Conservation (phyloP, 2,797 vertebrate species). For the Malacoraja senta region DNA sequence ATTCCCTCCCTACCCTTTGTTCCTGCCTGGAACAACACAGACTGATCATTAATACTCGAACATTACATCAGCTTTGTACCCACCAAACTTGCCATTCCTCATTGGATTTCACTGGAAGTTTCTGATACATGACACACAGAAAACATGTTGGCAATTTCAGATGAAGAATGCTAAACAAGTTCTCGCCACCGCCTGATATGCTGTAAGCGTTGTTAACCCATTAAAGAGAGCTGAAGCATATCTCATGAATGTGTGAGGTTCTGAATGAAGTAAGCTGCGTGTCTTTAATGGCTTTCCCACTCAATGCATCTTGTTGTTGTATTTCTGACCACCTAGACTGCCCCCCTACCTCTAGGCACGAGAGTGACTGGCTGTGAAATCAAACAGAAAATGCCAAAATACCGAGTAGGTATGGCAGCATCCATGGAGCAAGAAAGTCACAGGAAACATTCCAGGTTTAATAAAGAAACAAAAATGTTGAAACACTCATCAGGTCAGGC, state of each 20-base stretch:
- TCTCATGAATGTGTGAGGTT: neutral
- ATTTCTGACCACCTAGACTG: neutral
- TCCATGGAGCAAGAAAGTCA: too few relatives aligned
- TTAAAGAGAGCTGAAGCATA: neutral
- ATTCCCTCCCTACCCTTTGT: neutral
- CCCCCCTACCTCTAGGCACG: neutral
- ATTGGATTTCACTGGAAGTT: neutral
- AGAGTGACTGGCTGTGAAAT: neutral
- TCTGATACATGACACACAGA: neutral
- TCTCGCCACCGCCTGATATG: neutral
- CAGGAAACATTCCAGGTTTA: too few relatives aligned
- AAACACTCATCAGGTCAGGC: too few relatives aligned
- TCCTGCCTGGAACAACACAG: neutral
- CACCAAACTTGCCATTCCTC: neutral
- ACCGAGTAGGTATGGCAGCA: too few relatives aligned
- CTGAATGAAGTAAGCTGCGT: too few relatives aligned
- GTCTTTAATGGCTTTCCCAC: neutral
- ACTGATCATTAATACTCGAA: neutral
- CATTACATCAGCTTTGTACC: neutral
- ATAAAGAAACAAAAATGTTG: too few relatives aligned
- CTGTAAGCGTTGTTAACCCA: neutral
- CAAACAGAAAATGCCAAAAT: too few relatives aligned
- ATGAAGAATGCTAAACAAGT: conserved; percentile 14
- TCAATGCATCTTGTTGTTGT: neutral
- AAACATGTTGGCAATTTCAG: neutral